These are phyloP conservation scores for Callyntrura guangdongensis DNA, from an alignment of 2,888 invertebrate genomes.

Conservation along the genomic window DNA sequence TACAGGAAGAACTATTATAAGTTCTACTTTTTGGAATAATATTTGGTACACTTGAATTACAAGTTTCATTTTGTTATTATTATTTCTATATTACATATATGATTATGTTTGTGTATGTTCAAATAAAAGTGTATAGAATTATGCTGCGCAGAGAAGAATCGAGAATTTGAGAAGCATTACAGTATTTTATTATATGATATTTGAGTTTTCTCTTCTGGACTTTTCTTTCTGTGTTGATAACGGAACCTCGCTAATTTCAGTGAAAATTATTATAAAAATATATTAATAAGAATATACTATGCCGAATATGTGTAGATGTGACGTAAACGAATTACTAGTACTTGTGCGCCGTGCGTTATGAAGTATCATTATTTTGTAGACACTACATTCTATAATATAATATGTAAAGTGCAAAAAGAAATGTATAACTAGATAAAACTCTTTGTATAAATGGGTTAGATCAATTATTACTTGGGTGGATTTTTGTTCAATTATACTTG, in stretches of 20 bases:
- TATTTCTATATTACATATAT: not conserved
- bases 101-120: slow-evolving; percentile 7
- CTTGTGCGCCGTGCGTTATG: no score
- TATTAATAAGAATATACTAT: slow-evolving; percentile 32
- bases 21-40: slow-evolving; percentile 29
- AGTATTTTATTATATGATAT: slow-evolving; percentile 36
- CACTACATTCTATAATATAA: not conserved
- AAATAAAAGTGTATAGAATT: not conserved
- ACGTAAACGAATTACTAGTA: no score
- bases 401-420: slow-evolving; percentile 20
- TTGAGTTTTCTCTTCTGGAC: not conserved
- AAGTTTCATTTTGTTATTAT: not conserved
- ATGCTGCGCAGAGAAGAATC: not conserved
- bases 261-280: slow-evolving; percentile 55
- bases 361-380: not conserved
- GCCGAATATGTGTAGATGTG: not conserved
- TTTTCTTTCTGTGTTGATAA: not conserved
- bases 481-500: slow-evolving; percentile 66
- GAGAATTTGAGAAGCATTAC: slow-evolving; percentile 42
- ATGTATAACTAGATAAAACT: slow-evolving; percentile 25
- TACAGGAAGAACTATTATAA: slow-evolving; percentile 42
- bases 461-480: slow-evolving; percentile 72
- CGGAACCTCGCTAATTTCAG: slow-evolving; percentile 31
- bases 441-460: slow-evolving; percentile 1
- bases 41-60: not conserved